phyloP scores from a whole-genome alignment of 2,797 vertebrate genomes.

The Halcyon chelicuti region DNA sequence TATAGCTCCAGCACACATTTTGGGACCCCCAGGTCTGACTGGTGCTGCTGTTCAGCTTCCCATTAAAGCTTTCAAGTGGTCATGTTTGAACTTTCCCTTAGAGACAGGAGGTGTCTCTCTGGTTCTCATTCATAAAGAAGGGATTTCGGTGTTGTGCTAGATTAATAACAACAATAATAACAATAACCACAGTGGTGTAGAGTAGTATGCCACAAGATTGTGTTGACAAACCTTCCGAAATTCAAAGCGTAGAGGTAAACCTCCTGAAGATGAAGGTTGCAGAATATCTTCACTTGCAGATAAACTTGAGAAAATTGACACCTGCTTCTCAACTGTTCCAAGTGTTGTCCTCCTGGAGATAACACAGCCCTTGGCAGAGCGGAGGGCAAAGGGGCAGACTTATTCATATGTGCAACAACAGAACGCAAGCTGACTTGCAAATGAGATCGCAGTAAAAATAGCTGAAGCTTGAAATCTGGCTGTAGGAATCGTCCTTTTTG shows the following conservation, averaged over 20 bases:
- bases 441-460: conserved; percentile 9
- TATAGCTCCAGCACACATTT: not conserved
- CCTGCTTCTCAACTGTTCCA: conserved; percentile 20
- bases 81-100: not conserved
- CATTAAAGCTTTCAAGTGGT: not conserved
- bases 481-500: not conserved
- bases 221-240: not conserved
- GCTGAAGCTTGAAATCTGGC: conserved; percentile 32
- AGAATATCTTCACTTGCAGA: conserved; percentile 29
- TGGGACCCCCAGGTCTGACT: not conserved
- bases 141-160: not conserved
- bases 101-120: not conserved
- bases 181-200: not conserved
- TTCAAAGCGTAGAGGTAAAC: not conserved
- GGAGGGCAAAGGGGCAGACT: not conserved
- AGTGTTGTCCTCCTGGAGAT: not conserved
- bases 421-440: conserved; percentile 6
- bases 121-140: not conserved
- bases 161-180: not conserved
- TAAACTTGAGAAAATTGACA: conserved; percentile 15
- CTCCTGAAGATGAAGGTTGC: not conserved
- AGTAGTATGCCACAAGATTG: not conserved
- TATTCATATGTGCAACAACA: not conserved
- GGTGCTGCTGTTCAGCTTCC: not conserved
- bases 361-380: not conserved